These are phyloP conservation scores for Chalcosyrphus nemorum DNA, from an alignment of 2,888 invertebrate species.

Conservation along the genomic window DNA sequence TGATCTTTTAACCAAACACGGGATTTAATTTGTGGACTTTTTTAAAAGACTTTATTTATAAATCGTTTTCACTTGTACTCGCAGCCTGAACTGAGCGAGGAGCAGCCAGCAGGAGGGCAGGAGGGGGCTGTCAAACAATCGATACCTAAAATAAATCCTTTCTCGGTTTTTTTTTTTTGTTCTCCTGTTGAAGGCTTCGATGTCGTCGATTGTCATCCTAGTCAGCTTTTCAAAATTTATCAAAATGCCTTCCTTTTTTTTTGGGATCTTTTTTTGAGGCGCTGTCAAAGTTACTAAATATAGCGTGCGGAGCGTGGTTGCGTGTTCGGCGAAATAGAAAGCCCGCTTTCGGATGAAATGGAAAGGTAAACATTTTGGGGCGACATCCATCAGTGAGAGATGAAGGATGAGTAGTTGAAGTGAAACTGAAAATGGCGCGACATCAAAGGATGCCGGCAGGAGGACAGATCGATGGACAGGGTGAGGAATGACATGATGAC, in stretches of 20 bases:
- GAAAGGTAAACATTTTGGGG: slow-evolving; percentile 72
- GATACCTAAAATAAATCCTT: slow-evolving; percentile 63
- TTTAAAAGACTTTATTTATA: slow-evolving; percentile 69
- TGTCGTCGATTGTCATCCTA: slow-evolving; percentile 67
- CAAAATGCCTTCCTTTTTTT: slow-evolving; percentile 30
- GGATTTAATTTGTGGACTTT: slow-evolving; percentile 72
- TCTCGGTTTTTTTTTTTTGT: too few relatives aligned
- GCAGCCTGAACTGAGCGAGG: not conserved
- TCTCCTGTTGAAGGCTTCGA: too few relatives aligned
- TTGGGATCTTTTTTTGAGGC: not conserved
- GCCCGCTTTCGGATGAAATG: slow-evolving; percentile 56
- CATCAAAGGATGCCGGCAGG: slow-evolving; percentile 63
- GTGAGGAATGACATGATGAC: slow-evolving; percentile 57
- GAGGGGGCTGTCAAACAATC: slow-evolving; percentile 53
- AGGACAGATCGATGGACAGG: slow-evolving; percentile 14
- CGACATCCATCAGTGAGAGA: slow-evolving; percentile 68
- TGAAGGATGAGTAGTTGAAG: slow-evolving; percentile 63
- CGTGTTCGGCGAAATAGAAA: slow-evolving; percentile 56
- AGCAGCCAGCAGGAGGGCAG: not conserved
- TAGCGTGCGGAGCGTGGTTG: slow-evolving; percentile 21
- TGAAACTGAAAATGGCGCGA: slow-evolving; percentile 45
- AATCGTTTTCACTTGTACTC: slow-evolving; percentile 56
- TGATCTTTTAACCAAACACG: slow-evolving; percentile 72
- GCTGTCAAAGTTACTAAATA: slow-evolving; percentile 60
- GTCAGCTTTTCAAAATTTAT: slow-evolving; percentile 66